phyloP scores from a whole-genome alignment of 2,888 invertebrate species.

The Rhagonycha lutea region DNA sequence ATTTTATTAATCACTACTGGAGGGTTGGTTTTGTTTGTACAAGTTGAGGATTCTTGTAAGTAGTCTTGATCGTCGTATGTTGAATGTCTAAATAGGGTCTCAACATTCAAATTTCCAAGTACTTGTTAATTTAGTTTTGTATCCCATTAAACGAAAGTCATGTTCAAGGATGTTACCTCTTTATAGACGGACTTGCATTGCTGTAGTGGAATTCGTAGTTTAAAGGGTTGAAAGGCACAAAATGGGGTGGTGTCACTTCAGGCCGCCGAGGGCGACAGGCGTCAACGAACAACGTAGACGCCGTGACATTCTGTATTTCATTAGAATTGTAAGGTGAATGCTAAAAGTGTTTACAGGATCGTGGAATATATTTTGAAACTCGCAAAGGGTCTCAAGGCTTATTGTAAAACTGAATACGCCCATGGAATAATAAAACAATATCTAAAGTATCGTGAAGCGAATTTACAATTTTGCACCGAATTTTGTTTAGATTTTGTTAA shows the following conservation, averaged over 20 bases:
- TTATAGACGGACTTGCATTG: conserved; percentile 15
- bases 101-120: conserved; percentile 1
- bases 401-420: conserved; percentile 27
- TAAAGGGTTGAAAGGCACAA: conserved; percentile 30
- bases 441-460: conserved; percentile 24
- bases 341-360: conserved; percentile 32
- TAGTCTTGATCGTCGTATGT: background rate
- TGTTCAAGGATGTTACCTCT: conserved; percentile 8
- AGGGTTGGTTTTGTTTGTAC: background rate
- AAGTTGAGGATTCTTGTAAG: background rate
- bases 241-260: conserved; percentile 27
- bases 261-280: conserved; percentile 29
- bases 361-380: conserved; percentile 29
- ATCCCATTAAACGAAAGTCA: conserved; percentile 15
- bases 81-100: background rate
- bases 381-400: conserved; percentile 23
- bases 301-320: conserved; percentile 31
- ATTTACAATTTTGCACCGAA: conserved; percentile 7
- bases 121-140: conserved; percentile 4
- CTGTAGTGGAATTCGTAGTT: conserved; percentile 22
- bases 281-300: conserved; percentile 27
- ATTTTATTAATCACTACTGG: background rate
- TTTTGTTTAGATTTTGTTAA: conserved; percentile 3
- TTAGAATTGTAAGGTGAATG: conserved; percentile 32
- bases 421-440: conserved; percentile 30